Conservation (phyloP, 2,888 invertebrate genomes). For the Strigamia maritima region DNA sequence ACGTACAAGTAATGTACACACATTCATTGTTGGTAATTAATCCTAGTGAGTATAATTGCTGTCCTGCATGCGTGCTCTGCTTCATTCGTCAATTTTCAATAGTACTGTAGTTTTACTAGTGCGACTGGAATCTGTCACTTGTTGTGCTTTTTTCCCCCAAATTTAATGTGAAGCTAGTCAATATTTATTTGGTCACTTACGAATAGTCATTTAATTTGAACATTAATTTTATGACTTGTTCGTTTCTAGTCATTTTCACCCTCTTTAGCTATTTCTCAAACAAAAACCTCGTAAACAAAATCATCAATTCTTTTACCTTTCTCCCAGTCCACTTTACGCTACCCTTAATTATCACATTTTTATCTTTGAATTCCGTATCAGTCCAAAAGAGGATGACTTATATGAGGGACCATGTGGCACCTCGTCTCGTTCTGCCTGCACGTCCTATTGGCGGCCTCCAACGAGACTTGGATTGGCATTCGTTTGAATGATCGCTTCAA, state of each 20-base stretch:
- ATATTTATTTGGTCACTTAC: neutral
- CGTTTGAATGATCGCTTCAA: constrained; percentile 1
- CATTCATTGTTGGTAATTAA: constrained; percentile 35
- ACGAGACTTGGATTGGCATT: neutral
- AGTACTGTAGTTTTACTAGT: constrained; percentile 9
- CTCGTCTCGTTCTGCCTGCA: constrained; percentile 25
- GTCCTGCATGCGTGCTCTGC: constrained; percentile 35
- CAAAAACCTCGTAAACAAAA: neutral
- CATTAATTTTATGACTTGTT: neutral
- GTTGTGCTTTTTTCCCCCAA: constrained; percentile 11
- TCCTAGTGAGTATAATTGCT: constrained; percentile 35
- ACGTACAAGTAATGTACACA: constrained; percentile 42
- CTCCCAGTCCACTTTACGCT: constrained; percentile 26
- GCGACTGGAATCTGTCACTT: constrained; percentile 19
- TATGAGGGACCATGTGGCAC: constrained; percentile 26
- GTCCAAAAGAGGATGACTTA: constrained; percentile 24
- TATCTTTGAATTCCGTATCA: constrained; percentile 21
- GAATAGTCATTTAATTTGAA: constrained; percentile 1
- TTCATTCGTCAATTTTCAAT: constrained; percentile 19
- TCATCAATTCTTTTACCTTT: neutral
- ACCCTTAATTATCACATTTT: constrained; percentile 17
- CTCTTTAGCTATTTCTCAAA: neutral
- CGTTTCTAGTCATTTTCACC: neutral
- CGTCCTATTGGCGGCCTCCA: constrained; percentile 24
- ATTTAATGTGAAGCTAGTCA: constrained; percentile 5